phyloP scores from a whole-genome alignment of 2,113 vertebrate species.

The Prietella phreatophila region DNA sequence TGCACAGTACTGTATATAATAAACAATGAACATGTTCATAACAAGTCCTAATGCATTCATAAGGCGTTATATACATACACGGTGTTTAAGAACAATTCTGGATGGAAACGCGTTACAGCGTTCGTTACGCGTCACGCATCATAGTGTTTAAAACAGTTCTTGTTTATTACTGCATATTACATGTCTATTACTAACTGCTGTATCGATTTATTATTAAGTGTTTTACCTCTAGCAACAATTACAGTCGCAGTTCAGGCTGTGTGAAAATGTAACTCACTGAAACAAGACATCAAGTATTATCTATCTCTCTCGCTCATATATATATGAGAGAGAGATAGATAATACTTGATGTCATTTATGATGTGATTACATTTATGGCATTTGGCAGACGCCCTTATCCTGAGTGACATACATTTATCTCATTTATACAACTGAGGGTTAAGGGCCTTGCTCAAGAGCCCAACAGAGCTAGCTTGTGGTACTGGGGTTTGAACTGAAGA shows the following conservation, averaged over 20 bases:
- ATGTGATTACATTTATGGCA: no score
- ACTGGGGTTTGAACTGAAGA: no score
- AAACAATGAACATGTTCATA: neutral
- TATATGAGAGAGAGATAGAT: no score
- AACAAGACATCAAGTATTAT: no score
- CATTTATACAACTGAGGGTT: no score
- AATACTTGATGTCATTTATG: no score
- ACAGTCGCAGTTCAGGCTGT: neutral
- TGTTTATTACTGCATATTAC: neutral
- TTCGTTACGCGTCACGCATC: neutral
- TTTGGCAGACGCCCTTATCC: no score
- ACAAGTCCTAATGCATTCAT: neutral
- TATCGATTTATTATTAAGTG: neutral
- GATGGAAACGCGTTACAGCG: neutral
- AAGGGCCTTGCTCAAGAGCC: no score
- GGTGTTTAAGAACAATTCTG: neutral
- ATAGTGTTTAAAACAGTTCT: neutral
- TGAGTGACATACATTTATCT: no score
- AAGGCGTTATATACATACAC: neutral
- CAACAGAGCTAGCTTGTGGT: no score
- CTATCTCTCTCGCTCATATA: no score
- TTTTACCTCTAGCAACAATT: neutral
- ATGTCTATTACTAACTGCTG: neutral
- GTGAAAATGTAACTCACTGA: neutral
- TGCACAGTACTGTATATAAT: neutral